These are phyloP conservation scores for Zhuqinia jingwanae DNA, from an alignment of 2,888 invertebrate genomes.

Conservation along the genomic window DNA sequence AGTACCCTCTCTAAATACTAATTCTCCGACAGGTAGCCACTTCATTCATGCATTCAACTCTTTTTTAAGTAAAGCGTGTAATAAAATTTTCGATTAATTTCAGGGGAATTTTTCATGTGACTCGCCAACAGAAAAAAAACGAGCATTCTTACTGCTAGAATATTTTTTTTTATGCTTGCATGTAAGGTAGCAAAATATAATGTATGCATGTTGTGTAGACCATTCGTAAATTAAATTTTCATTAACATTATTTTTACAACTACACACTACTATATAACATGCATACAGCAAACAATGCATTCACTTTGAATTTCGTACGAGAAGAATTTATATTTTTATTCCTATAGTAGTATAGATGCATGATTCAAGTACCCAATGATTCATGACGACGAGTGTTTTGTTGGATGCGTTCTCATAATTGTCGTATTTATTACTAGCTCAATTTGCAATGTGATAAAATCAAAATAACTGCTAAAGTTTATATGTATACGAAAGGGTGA, in stretches of 20 bases:
- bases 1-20: background rate
- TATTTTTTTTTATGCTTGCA: no score
- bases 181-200: constrained; percentile 1
- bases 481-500: no score
- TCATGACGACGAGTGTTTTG: constrained; percentile 24
- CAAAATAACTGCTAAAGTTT: no score
- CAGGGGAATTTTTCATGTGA: constrained; percentile 58
- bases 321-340: constrained; percentile 29
- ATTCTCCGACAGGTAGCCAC: constrained; percentile 2
- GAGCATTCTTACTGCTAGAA: background rate
- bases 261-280: constrained; percentile 4
- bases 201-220: constrained; percentile 8
- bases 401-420: constrained; percentile 47
- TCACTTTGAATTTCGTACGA: constrained; percentile 30
- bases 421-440: constrained; percentile 22
- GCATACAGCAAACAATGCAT: constrained; percentile 17
- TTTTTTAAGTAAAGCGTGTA: constrained; percentile 44
- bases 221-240: background rate
- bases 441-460: no score
- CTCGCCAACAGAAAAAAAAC: background rate
- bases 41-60: background rate
- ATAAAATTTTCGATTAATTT: constrained; percentile 64
- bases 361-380: constrained; percentile 1
- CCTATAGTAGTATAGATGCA: background rate
- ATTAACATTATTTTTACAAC: constrained; percentile 23